Evolutionary conservation across 2,797 vertebrate species (phyloP).

Genomic region (Aphelocoma californica): DNA sequence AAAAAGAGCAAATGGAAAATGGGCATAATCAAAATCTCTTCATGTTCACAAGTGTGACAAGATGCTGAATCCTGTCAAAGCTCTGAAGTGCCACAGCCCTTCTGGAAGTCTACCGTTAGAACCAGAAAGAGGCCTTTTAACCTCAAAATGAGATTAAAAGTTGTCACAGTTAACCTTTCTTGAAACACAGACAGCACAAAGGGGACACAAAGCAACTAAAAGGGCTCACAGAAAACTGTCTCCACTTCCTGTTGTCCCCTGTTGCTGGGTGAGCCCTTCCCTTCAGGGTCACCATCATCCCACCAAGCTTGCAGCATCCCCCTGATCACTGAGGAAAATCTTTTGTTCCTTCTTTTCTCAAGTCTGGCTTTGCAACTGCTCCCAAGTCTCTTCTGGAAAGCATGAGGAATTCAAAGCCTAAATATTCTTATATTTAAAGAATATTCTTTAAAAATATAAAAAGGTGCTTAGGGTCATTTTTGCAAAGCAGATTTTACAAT

Average conservation of each 20-base stretch:
- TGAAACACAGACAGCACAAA: not conserved
- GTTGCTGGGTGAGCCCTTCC: not conserved
- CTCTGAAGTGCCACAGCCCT: not conserved
- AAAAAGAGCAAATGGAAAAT: not conserved
- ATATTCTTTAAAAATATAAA: not conserved
- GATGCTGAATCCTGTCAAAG: not conserved
- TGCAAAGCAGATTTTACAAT: not conserved
- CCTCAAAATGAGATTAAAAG: not conserved
- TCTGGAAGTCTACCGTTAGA: not conserved
- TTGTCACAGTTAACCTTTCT: not conserved
- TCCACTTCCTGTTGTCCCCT: no score
- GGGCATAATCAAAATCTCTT: not conserved
- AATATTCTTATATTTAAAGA: not conserved
- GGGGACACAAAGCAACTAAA: not conserved
- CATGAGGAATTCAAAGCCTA: not conserved
- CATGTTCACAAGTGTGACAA: not conserved
- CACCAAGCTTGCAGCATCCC: not conserved
- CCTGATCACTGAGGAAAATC: not conserved
- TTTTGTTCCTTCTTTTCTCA: not conserved
- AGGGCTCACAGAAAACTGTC: not conserved
- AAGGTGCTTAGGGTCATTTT: not conserved
- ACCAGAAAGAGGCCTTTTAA: not conserved
- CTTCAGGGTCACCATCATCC: not conserved
- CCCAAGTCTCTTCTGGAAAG: not conserved
- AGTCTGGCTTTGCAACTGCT: not conserved